Evolutionary conservation across 2,888 invertebrate genomes (phyloP), one percentile per base, ranked within the genome.

Genomic region (Drosophila cognata): DNA sequence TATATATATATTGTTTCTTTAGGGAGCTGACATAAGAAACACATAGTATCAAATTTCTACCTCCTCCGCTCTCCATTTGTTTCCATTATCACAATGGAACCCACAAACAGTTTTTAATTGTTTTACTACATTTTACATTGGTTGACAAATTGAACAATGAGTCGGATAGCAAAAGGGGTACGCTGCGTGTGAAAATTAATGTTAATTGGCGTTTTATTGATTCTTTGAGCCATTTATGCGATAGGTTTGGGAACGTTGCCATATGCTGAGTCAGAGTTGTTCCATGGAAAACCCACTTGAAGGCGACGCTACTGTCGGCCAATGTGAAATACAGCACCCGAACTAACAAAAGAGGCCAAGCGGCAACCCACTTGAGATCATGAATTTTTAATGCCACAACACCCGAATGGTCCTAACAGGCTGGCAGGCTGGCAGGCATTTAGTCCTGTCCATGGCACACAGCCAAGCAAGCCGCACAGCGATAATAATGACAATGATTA

Each of bases 401-500:
- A 31, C 35, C n/a, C 43, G 41, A 55, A 41, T 31, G 73, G 52
- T 71, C 71, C 43, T 13, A 52, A 36, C 58, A 43, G 33, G 18
- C 41, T 13, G 60, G 8, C 58, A 21, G 43, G 13, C 61, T 13
- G 56, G 6, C 58, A 21, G 43, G 13, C 61, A 60, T 57, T 67
- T 52, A 48, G 62, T 60, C 56, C 71, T 57, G 48, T 33, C 80
- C 56, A 38, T 79, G 85, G 81, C 80, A 36, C 25, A 50, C 56
- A 43, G 87, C 76, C 83, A 79, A 29, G 43, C 46, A 31, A 36
- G 35, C 41, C 36, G 46, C 51, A 48, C 63, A 63, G 61, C 71
- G 78, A 77, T 81, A 74, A 87, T 81, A 84, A 89, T 74, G 88
- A 77, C 88, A 74, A 88, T 82, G 88, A 82, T 88, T 89, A 85